Conservation (phyloP, 1,140 invertebrate genomes). For the Cydia fagiglandana region DNA sequence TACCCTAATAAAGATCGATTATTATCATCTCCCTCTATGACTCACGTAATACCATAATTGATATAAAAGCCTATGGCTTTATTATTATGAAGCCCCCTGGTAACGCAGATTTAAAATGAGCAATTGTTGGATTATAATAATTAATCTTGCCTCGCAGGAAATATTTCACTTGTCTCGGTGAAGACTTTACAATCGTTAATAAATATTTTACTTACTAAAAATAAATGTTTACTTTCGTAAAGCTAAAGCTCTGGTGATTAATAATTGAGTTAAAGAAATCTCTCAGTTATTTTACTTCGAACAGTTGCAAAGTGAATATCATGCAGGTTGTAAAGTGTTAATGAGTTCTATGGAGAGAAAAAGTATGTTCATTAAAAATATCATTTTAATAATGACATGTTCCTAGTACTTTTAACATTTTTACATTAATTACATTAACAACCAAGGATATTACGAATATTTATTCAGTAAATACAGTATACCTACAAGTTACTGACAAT, state of each 20-base stretch:
- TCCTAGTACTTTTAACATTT: neutral
- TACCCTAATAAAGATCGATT: constrained; percentile 50
- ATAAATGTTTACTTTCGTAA: constrained; percentile 16
- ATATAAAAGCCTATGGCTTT: constrained; percentile 61
- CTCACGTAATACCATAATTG: constrained; percentile 65
- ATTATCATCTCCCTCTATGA: constrained; percentile 59
- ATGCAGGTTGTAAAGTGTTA: no score
- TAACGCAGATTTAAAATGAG: constrained; percentile 59
- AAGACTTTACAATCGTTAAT: constrained; percentile 57
- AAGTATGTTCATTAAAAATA: neutral
- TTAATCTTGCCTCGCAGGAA: constrained; percentile 50
- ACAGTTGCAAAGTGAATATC: neutral
- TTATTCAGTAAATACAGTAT: neutral
- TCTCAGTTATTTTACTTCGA: neutral
- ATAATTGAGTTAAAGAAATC: constrained; percentile 5
- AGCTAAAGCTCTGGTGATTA: constrained; percentile 19
- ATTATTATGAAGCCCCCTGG: constrained; percentile 46
- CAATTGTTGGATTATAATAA: constrained; percentile 69
- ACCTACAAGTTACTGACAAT: constrained; percentile 40
- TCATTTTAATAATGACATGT: neutral
- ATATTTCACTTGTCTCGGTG: constrained; percentile 55
- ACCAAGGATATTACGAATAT: constrained; percentile 30
- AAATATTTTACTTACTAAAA: constrained; percentile 40
- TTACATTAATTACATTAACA: no score
- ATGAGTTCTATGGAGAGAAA: neutral